Conservation (phyloP, 2,888 invertebrate genomes). For the Spodoptera littoralis region DNA sequence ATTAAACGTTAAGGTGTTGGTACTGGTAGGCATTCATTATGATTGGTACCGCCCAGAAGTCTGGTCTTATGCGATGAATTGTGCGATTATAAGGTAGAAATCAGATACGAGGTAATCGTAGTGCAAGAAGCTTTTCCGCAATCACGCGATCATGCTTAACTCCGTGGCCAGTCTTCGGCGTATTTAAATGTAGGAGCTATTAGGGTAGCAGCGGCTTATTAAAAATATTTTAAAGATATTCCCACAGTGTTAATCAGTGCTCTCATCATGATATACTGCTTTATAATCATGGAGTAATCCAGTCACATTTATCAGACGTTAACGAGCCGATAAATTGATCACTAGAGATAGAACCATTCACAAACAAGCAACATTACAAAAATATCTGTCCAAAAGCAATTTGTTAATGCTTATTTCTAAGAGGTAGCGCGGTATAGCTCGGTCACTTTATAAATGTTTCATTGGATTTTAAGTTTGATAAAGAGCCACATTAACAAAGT, state of each 20-base stretch:
- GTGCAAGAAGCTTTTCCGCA: constrained; percentile 74
- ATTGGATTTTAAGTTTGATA: constrained; percentile 77
- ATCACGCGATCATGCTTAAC: constrained; percentile 68
- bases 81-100: constrained; percentile 75
- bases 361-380: constrained; percentile 81
- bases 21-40: constrained; percentile 76
- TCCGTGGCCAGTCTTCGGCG: constrained; percentile 15
- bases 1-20: constrained; percentile 80
- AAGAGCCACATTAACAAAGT: constrained; percentile 77
- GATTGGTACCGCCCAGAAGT: constrained; percentile 70
- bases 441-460: constrained; percentile 70
- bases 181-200: constrained; percentile 30
- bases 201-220: constrained; percentile 32
- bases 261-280: constrained; percentile 79
- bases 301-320: constrained; percentile 80
- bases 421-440: constrained; percentile 76
- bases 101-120: constrained; percentile 76
- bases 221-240: constrained; percentile 65
- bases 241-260: constrained; percentile 77
- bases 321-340: constrained; percentile 86
- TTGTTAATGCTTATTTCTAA: constrained; percentile 78
- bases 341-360: constrained; percentile 80
- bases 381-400: constrained; percentile 80
- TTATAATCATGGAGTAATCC: constrained; percentile 82
- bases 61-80: constrained; percentile 74